Base-by-base conservation (phyloP, 2,113 vertebrate genomes). In the Seriola quinqueradiata region DNA sequence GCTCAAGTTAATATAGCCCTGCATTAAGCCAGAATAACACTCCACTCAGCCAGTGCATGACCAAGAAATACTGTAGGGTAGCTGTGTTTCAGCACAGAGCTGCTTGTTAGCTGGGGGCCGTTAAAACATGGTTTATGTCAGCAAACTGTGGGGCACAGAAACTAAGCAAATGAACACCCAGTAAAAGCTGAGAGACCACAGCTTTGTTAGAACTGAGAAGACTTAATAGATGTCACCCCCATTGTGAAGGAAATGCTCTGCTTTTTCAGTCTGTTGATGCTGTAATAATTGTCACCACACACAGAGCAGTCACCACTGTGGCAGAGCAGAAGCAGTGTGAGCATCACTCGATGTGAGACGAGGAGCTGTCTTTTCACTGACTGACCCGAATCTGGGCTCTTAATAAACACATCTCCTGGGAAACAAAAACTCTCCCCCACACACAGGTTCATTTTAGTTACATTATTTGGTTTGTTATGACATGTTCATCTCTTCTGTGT, bases 241-340 rank as follows among this genome's bases (percentile, higher is more conserved):
- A 38, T 5, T 63, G 28, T 54, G 61, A 32, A 76, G 34, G 13
- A 63, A 67, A 63, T n/a, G 5, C 25, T 23, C 10, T 34, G 1
- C 12, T 58, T 61, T 38, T 55, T 70, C 34, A 19, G 0, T 68
- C 5, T 76, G n/a, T 34, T 65, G 34, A 70, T 4, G 10, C 11
- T 57, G n/a, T 36, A 55, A 48, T 86, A 72, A 57, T 16, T 46
- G 16, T 67, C n/a, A 9, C 40, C 40, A 42, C 8, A 71, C 28
- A 85, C 38, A 38, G 63, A 77, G 82, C 65, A 79, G 68, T 75
- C 75, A 64, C 61, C 65, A 40, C 14, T 2, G 25, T 40, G 25
- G 23, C 4, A 75, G 60, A 46, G 69, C 64, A 74, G 77, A 42
- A 55, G 72, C 60, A 46, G 25, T 65, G 54, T 65, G 54, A 42